phyloP scores from a whole-genome alignment of 2,888 invertebrate genomes.

The Drosophila picticornis region DNA sequence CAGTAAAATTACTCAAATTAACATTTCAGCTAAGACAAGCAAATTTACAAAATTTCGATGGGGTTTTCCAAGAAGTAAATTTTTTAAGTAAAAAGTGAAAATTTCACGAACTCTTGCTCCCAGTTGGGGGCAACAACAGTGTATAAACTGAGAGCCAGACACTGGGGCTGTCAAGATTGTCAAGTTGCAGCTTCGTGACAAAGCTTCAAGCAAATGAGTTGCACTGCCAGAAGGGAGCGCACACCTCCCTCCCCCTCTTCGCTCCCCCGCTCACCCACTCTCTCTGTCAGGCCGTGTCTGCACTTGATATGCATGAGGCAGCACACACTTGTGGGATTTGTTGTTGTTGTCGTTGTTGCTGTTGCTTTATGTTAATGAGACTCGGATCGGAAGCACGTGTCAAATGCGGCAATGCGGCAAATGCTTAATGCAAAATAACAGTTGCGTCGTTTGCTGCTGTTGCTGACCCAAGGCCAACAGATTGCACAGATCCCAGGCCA shows the following conservation, averaged over 20 bases:
- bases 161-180: slow-evolving; percentile 32
- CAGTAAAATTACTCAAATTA: background rate
- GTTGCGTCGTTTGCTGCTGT: slow-evolving; percentile 33
- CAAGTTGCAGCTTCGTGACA: slow-evolving; percentile 45
- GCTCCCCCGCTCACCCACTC: too few species aligned
- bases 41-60: background rate
- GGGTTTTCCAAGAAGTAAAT: background rate
- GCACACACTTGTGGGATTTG: slow-evolving; percentile 78
- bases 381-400: slow-evolving; percentile 84
- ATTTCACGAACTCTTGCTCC: background rate
- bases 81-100: background rate
- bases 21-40: background rate
- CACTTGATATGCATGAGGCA: slow-evolving; percentile 71
- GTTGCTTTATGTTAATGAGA: slow-evolving; percentile 61
- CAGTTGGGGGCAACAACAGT: background rate
- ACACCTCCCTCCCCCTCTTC: background rate
- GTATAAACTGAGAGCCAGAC: slow-evolving; percentile 8
- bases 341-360: slow-evolving; percentile 37
- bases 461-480: slow-evolving; percentile 46
- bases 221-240: slow-evolving; percentile 24
- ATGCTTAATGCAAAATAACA: slow-evolving; percentile 57
- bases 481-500: slow-evolving; percentile 20
- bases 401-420: slow-evolving; percentile 76
- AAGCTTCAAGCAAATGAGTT: slow-evolving; percentile 46
- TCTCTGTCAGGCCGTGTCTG: background rate